Conservation (phyloP, 2,113 vertebrate species). For the Carollia perspicillata region DNA sequence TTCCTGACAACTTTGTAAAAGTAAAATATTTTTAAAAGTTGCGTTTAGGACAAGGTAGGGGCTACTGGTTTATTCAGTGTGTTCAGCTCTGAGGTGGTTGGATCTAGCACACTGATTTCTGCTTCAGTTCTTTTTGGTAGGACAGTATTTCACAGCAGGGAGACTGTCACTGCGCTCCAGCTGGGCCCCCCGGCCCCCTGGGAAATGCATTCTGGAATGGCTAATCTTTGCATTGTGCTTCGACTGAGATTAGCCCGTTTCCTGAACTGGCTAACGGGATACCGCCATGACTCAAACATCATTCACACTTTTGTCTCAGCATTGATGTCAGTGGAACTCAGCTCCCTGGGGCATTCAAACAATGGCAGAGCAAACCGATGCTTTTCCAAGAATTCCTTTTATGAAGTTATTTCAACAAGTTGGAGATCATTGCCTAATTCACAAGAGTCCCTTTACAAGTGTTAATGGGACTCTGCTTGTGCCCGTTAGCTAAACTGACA, state of each 20-base stretch:
- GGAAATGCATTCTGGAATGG: constrained; percentile 52
- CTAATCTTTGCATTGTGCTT: constrained; percentile 40
- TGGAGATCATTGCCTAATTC: constrained; percentile 27
- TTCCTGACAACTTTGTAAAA: constrained; percentile 18
- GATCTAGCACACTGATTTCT: constrained; percentile 17
- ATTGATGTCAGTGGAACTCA: neutral
- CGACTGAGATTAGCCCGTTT: constrained; percentile 15
- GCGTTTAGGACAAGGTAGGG: neutral
- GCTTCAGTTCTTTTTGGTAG: constrained; percentile 49
- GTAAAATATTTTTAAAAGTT: constrained; percentile 45
- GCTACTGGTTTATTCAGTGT: constrained; percentile 38
- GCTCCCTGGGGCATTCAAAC: constrained; percentile 6
- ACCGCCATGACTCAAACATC: neutral
- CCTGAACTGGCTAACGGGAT: constrained; percentile 14
- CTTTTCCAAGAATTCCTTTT: constrained; percentile 5
- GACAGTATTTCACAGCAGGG: constrained; percentile 48
- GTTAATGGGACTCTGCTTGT: neutral
- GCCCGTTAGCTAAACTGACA: neutral
- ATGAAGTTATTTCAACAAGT: neutral
- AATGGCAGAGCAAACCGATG: neutral
- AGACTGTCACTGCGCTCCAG: neutral
- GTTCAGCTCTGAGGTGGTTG: constrained; percentile 36
- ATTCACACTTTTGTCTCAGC: constrained; percentile 13
- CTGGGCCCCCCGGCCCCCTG: neutral
- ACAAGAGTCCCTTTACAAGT: neutral